phyloP scores from a whole-genome alignment of 1,140 invertebrate genomes.

The Ylistrum balloti region DNA sequence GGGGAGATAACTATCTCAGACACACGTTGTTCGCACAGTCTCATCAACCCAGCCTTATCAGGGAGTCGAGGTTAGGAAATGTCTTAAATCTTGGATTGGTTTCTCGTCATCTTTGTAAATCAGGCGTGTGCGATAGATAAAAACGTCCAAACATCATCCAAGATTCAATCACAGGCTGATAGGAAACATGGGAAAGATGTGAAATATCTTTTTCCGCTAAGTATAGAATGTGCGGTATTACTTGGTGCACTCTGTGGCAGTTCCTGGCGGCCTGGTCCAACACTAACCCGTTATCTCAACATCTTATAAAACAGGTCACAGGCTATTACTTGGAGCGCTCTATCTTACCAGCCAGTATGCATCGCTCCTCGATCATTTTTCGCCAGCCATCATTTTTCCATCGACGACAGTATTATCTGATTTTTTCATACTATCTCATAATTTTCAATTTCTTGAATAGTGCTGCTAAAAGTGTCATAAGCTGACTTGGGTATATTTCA shows the following conservation, averaged over 20 bases:
- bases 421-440: background rate
- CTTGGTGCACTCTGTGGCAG: background rate
- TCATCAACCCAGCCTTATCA: slow-evolving; percentile 50
- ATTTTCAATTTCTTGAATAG: background rate
- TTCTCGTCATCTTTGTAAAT: slow-evolving; percentile 56
- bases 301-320: slow-evolving; percentile 39
- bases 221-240: slow-evolving; percentile 26
- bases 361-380: slow-evolving; percentile 26
- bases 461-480: background rate
- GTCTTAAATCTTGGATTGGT: slow-evolving; percentile 55
- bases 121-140: slow-evolving; percentile 55
- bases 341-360: slow-evolving; percentile 13
- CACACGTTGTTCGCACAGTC: slow-evolving; percentile 50
- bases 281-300: slow-evolving; percentile 33
- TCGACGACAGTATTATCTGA: background rate
- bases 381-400: slow-evolving; percentile 11
- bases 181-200: slow-evolving; percentile 26
- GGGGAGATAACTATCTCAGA: slow-evolving; percentile 55
- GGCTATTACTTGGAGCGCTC: background rate
- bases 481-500: background rate
- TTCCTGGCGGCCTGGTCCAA: background rate
- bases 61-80: slow-evolving; percentile 52
- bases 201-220: slow-evolving; percentile 35
- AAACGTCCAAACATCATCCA: slow-evolving; percentile 41
- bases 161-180: slow-evolving; percentile 25